Percentiles rank a stretch among this genome's conserved stretches.
These are phyloP conservation scores for Ennomos fuscantarius DNA, from an alignment of 2,888 invertebrate genomes.

Conservation along the genomic window DNA sequence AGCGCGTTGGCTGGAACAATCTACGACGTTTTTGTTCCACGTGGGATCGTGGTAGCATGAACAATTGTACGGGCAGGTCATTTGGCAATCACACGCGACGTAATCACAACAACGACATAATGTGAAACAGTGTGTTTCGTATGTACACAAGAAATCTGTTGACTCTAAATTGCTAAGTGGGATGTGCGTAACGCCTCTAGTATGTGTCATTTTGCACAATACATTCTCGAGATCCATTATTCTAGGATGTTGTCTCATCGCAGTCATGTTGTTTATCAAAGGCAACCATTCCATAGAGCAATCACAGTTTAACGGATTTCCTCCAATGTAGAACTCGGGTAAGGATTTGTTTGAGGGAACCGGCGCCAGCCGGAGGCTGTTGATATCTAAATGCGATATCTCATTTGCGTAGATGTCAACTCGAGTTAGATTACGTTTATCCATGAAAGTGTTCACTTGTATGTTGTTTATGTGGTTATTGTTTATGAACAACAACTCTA, in stretches of 20 bases:
- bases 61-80: slow-evolving; percentile 97
- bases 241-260: slow-evolving; percentile 92
- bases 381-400: slow-evolving; percentile 92
- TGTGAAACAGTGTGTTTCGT: slow-evolving; percentile 96
- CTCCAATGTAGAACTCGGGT: slow-evolving; percentile 96
- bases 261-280: slow-evolving; percentile 93
- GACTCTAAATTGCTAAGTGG: slow-evolving; percentile 90
- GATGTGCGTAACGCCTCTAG: slow-evolving; percentile 91
- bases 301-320: slow-evolving; percentile 97
- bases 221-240: slow-evolving; percentile 95
- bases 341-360: slow-evolving; percentile 90
- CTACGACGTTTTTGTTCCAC: slow-evolving; percentile 96
- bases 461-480: slow-evolving; percentile 94
- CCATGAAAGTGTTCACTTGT: slow-evolving; percentile 93
- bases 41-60: slow-evolving; percentile 97
- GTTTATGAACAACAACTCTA: slow-evolving; percentile 94
- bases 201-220: slow-evolving; percentile 93
- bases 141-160: slow-evolving; percentile 95
- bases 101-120: slow-evolving; percentile 98
- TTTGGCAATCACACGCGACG: slow-evolving; percentile 98
- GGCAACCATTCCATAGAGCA: slow-evolving; percentile 98
- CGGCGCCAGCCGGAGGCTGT: slow-evolving; percentile 91
- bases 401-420: slow-evolving; percentile 96
- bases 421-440: slow-evolving; percentile 92
- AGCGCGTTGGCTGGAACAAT: slow-evolving; percentile 92